phyloP scores from a whole-genome alignment of 2,888 invertebrate species.

The Barypeithes pellucidus region DNA sequence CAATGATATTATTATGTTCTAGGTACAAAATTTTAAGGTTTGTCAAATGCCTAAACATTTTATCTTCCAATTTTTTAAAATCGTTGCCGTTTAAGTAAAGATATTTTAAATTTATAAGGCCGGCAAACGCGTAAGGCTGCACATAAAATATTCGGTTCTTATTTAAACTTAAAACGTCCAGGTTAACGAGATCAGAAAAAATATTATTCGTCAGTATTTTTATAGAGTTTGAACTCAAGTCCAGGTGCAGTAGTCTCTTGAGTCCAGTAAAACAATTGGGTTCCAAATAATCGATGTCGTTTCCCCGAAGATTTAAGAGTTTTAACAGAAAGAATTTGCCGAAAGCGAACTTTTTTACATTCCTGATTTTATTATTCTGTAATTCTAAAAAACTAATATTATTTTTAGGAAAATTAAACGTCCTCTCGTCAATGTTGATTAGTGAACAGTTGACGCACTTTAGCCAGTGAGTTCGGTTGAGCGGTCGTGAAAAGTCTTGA shows the following conservation, averaged over 20 bases:
- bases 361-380: conserved; percentile 60
- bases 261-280: conserved; percentile 66
- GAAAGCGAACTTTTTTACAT: conserved; percentile 64
- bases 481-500: conserved; percentile 60
- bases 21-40: conserved; percentile 68
- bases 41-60: conserved; percentile 66
- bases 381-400: conserved; percentile 65
- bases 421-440: conserved; percentile 62
- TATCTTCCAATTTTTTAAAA: conserved; percentile 66
- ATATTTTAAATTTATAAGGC: conserved; percentile 66
- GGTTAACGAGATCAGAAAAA: conserved; percentile 66
- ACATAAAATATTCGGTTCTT: conserved; percentile 66
- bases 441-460: conserved; percentile 66
- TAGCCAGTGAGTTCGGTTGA: conserved; percentile 66
- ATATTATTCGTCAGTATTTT: conserved; percentile 64
- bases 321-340: conserved; percentile 64
- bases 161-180: conserved; percentile 68
- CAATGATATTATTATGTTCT: conserved; percentile 68
- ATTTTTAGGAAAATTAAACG: conserved; percentile 65
- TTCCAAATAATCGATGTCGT: conserved; percentile 67
- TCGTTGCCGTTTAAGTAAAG: conserved; percentile 69
- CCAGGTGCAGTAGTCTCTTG: conserved; percentile 64
- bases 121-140: conserved; percentile 67
- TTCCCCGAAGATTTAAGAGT: conserved; percentile 66
- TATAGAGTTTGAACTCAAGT: conserved; percentile 65